Base-by-base conservation (phyloP, 2,797 vertebrate species). In the Zenarchopterus dispar region DNA sequence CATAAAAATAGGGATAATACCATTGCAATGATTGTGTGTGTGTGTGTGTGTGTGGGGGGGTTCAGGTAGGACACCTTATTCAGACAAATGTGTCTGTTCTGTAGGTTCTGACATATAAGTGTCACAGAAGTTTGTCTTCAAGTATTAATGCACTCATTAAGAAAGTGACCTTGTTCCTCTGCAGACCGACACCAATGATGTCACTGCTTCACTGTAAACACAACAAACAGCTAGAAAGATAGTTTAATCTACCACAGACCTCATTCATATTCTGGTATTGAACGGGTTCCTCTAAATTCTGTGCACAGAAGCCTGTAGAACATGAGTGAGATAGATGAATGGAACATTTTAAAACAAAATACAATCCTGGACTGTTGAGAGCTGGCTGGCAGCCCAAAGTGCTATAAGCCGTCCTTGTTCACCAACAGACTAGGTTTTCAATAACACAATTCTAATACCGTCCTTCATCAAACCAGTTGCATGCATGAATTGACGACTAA, bases 301-400 rank as follows among this genome's bases (percentile, higher is more conserved):
- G 78, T 53, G 67, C 85, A 90, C 89, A 91, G 86, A 88, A 70
- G 87, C 82, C 85, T 62, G 88, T 71, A 85, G 83, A 90, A 91
- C 91, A 92, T 92, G 91, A 87, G 73, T 89, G 88, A 70, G 83
- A 91, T 89, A 86, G 83, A 91, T 92, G 88, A 92, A 92, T 89
- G 85, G 90, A 89, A 92, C 89, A 91, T 92, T 92, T 91, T 85
- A 91, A 91, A 91, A 91, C 84, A 84, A 91, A 92, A 92, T 85
- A 92, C 91, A 92, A 91, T 91, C 89, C 85, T 71, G 81, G 88
- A 85, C 88, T 92, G 91, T 91, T 90, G 82, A 75, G 77, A 73
- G 52, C 84, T 91, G 91, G 91, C 88, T 18, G 58, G 73, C 44
- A 21, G 91, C 90, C 91, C 83, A 85, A 86, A 75, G 78, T 62